Evolutionary conservation across 2,113 vertebrate genomes (phyloP).

Genomic region (Callionymus lyra): DNA sequence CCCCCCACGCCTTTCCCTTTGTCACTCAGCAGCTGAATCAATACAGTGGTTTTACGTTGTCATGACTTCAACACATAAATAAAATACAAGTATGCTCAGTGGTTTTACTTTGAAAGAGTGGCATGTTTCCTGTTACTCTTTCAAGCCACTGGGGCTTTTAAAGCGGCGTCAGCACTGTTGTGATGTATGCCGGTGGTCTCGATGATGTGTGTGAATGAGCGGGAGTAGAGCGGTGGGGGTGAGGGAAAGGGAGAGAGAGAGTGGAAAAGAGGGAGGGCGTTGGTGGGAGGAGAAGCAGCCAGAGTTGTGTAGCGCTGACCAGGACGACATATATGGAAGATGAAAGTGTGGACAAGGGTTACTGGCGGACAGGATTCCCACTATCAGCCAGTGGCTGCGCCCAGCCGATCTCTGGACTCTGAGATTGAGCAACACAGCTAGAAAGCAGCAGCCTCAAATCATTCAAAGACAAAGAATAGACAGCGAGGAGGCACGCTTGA

Average conservation of each 20-base stretch:
- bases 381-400: slow-evolving; percentile 36
- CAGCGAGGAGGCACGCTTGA: neutral
- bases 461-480: slow-evolving; percentile 20
- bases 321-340: slow-evolving; percentile 22
- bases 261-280: neutral
- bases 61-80: slow-evolving; percentile 3
- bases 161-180: slow-evolving; percentile 7
- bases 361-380: slow-evolving; percentile 32
- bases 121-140: neutral
- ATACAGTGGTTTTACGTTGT: slow-evolving; percentile 5
- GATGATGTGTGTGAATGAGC: slow-evolving; percentile 26
- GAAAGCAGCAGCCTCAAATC: slow-evolving; percentile 15
- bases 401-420: slow-evolving; percentile 60
- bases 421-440: slow-evolving; percentile 42
- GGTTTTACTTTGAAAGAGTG: neutral
- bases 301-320: slow-evolving; percentile 25
- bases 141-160: slow-evolving; percentile 1
- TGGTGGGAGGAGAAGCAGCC: slow-evolving; percentile 17
- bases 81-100: neutral
- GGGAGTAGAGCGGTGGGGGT: slow-evolving; percentile 1
- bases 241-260: neutral
- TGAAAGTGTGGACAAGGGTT: slow-evolving; percentile 21
- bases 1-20: slow-evolving; percentile 7
- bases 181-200: slow-evolving; percentile 3
- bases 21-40: neutral